Evolutionary conservation across 2,797 vertebrate species (phyloP), one percentile per base, ranked within the genome.

Genomic region (Carapus acus): DNA sequence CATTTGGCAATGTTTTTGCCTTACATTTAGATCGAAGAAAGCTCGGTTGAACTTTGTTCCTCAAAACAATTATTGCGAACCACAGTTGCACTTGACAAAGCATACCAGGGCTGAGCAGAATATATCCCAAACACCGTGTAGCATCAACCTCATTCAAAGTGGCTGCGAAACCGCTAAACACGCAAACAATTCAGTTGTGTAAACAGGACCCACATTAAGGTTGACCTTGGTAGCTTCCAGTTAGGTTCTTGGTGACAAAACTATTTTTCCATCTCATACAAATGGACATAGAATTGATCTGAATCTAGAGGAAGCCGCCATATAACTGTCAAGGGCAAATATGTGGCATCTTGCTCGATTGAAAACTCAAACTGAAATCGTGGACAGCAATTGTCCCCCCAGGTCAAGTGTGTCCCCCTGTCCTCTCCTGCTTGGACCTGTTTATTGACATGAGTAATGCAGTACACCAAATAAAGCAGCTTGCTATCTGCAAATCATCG

Each of bases 301-400:
- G 24, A 4, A 17, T 33, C 6, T 11, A 45, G 38, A 54, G 41
- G 49, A 53, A 65, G 65, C 51, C 14, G 52, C 74, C 82, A 77
- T 49, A 34, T 71, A 54, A 74, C 80, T 84, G 78, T 72, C 79
- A 60, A 67, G 62, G 60, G 60, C 71, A 79, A 78, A 80, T 64
- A 49, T 7, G 51, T 20, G 44, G 55, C 63, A 78, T 73, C 78
- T 77, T 72, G 58, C 74, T 58, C 47, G 49, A 40, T 74, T 56
- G 22, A 60, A 59, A 13, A 5, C 54, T 24, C 47, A 41, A 43
- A 81, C 69, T 73, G 76, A 81, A 85, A 65, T 67, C 54, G 80
- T 65, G 67, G 69, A 83, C 80, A 80, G 80, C 84, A 82, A 85
- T 81, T 84, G 82, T 74, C 71, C 75, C 80, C 60, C 61, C 15